Evolutionary conservation across 2,797 vertebrate genomes (phyloP), one percentile per base, ranked within the genome.

Genomic region (Pagetopsis macropterus): DNA sequence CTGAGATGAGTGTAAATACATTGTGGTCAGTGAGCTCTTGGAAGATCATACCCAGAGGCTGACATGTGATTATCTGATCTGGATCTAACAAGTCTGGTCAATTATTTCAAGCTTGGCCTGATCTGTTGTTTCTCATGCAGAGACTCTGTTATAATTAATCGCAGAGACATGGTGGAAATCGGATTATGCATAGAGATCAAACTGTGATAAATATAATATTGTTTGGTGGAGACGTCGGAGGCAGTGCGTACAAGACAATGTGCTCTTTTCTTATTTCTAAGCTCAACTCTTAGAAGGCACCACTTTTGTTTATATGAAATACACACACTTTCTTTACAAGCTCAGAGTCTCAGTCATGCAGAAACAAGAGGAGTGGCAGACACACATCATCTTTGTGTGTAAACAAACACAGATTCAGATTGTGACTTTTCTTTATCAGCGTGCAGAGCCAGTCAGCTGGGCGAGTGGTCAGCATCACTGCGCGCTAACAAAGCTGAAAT

Each of bases 401-500:
- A 57, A 76, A 84, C 70, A 57, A 76, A 84, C 70, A 78, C 75
- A 83, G 59, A 78, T 27, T 70, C 40, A 70, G 33, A 61, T 69
- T 70, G 16, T 62, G 33, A 0, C 9, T 60, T 63, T 50, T n/a
- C 46, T 62, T 49, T 19, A 33, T 79, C 65, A 72, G 72, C n/a
- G 67, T 66, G 62, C 68, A 43, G 45, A 59, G 15, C 5, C 3
- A 43, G 65, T 80, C 77, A 81, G 68, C 81, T 49, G 86, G 55
- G n/a, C 49, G 1, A 70, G 59, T 4, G 54, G 56, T 72, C 62
- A 58, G 5, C 59, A 45, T 78, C 79, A 59, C 56, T n/a, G 65
- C 23, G 14, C 57, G 17, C n/a, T 65, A 84, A 91, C 89, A 92
- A 88, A 72, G 87, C 72, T 14, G 51, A 77, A 72, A 87, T 91